Base-by-base conservation (phyloP, 1,140 invertebrate species). In the Drosophila tsacasi region DNA sequence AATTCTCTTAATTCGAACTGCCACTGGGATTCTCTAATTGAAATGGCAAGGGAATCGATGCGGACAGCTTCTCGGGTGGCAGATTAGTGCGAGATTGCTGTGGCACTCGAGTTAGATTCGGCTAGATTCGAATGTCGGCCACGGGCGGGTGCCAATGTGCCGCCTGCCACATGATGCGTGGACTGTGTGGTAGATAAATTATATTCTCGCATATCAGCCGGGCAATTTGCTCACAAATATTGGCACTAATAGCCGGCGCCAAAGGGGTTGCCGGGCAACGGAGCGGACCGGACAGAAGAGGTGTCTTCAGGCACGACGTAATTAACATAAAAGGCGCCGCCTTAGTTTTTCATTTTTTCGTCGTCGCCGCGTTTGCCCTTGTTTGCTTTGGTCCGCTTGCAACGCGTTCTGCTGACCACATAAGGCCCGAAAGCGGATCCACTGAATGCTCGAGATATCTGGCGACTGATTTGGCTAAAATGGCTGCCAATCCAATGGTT, bases 251-350 rank as follows among this genome's bases (percentile, higher is more conserved):
- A 58, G 71, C 9, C 9, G 39, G 17, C 52, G 35, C 17, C 49
- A 37, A 49, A 25, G 32, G 12, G 49, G 49, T 47, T 32, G 42
- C 3, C 58, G 39, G 17, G 19, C 21, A 23, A 13, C 13, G n/a
- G 35, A 37, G 32, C 17, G 15, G 39, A 42, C 42, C 10, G n/a
- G 44, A 42, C 50, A 35, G 19, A 23, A 52, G 25, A 69, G 44
- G 67, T 72, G 67, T 74, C 59, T 63, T 60, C 17, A 21, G 19
- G 44, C 52, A 40, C 59, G 54, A 49, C 59, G 69, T 79, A 83
- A 87, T 87, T 87, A 74, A 83, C 83, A 87, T 83, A 69, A 87
- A 87, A 87, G 67, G 65, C 58, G 72, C 83, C 83, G 79, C 76
- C 73, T 54, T 54, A 63, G 72, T 60, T 58, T 65, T 39, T 37